Percentiles rank a stretch among this genome's conserved stretches.
phyloP scores from a whole-genome alignment of 2,797 vertebrate species.

The Aldrovandia affinis region DNA sequence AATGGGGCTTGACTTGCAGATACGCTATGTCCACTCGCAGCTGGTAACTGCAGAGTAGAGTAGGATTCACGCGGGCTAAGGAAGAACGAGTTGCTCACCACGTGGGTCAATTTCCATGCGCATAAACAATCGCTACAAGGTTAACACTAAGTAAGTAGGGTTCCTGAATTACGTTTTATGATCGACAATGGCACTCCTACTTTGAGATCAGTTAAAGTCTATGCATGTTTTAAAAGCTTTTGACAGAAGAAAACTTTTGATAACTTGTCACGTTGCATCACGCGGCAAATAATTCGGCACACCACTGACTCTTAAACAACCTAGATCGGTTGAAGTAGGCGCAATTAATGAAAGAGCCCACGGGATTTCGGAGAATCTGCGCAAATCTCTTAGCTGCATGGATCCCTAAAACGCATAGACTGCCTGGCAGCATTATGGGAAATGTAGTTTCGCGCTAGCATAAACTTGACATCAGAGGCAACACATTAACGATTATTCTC shows the following conservation, averaged over 20 bases:
- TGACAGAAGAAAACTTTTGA: not conserved
- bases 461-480: too few species aligned
- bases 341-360: not conserved
- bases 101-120: not conserved
- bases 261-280: not conserved
- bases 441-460: constrained; percentile 24
- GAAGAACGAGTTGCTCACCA: not conserved
- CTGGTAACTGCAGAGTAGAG: not conserved
- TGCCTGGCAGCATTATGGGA: not conserved
- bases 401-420: not conserved
- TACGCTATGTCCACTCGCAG: not conserved
- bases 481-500: not conserved
- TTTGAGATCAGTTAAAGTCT: not conserved
- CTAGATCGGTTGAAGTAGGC: not conserved
- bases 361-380: not conserved
- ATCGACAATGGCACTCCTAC: not conserved
- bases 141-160: not conserved
- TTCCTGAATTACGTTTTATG: not conserved
- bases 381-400: not conserved
- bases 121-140: not conserved
- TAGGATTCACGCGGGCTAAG: not conserved
- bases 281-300: not conserved
- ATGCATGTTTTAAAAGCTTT: not conserved
- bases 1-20: not conserved
- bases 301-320: not conserved